Base-by-base conservation (phyloP, 2,888 invertebrate genomes). In the Orthosia gothica region DNA sequence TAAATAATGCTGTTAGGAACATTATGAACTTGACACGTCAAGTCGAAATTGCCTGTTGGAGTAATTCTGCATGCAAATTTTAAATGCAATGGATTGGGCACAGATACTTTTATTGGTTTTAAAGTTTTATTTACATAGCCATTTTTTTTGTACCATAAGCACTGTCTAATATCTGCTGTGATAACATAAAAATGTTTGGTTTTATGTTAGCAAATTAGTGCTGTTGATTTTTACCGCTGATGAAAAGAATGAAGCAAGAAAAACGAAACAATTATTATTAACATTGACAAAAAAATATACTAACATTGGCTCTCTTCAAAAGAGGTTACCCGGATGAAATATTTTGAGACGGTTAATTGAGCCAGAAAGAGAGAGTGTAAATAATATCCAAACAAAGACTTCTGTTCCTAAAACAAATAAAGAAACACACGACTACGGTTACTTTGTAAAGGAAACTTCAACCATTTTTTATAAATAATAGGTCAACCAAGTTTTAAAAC, bases 1-100 rank as follows among this genome's bases (percentile, higher is more conserved):
- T 74, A 68, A 74, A 70, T 71, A 74, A 70, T 70, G 26, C 26
- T 26, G 52, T 80, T 50, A 64, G 40, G 23, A 72, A 65, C 23
- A 40, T 55, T 54, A 50, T 49, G 16, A 52, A 55, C 26, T 65
- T 61, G 45, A 65, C 15, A 49, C 18, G 16, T 65, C 52, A 47
- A 58, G 32, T 52, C 13, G 23, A 63, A 47, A 32, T 70, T 50
- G 47, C 1, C 9, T 32, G 50, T 16, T 62, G 23, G 3, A 55
- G 58, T 57, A 57, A 49, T 7, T 18, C 18, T 49, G 16, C 26
- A 20, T 47, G 18, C 23, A 40, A n/a, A n/a, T 61, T 18, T 49
- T 2, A 57, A 57, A 50, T 23, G 18, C 18, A 45, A 45, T 40
- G 16, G 18, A 52, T 12, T 32, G 12, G n/a, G 5, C 11, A 32